Percentiles rank a stretch among this genome's conserved stretches.
These are phyloP conservation scores for Amblyornis subalaris DNA, from an alignment of 2,113 vertebrate genomes.

Conservation along the genomic window DNA sequence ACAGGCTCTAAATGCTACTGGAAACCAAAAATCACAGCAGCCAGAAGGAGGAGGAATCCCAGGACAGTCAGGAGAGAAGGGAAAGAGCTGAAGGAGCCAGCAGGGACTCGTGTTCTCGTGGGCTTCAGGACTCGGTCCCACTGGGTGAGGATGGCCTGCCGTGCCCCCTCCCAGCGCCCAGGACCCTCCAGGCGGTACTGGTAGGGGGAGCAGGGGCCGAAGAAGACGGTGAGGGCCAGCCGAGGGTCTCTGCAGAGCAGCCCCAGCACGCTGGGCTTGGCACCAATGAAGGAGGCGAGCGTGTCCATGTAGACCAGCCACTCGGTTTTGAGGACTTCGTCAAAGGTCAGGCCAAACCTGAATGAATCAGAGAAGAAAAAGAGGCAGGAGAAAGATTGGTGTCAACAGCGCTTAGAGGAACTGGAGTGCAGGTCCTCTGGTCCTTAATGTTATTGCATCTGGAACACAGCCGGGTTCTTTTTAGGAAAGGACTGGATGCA, in stretches of 20 bases:
- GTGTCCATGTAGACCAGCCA: constrained; percentile 81
- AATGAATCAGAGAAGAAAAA: not conserved
- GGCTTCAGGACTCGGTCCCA: constrained; percentile 76
- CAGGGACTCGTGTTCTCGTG: constrained; percentile 68
- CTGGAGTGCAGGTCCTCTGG: not conserved
- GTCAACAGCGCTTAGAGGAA: not conserved
- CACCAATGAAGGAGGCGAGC: constrained; percentile 71
- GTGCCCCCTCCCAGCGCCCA: constrained; percentile 81
- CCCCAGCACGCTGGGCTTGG: constrained; percentile 67
- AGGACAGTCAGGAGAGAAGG: constrained; percentile 1
- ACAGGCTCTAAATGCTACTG: not conserved
- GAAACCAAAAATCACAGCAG: constrained; percentile 53
- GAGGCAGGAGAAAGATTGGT: not conserved
- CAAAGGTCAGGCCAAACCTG: constrained; percentile 82
- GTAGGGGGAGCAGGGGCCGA: constrained; percentile 79
- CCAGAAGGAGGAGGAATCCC: constrained; percentile 57
- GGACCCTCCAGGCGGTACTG: constrained; percentile 82
- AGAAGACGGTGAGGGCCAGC: constrained; percentile 71
- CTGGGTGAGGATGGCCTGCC: constrained; percentile 81
- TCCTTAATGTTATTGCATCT: fast-evolving
- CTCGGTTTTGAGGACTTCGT: constrained; percentile 81
- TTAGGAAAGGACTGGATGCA: not conserved
- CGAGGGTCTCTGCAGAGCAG: constrained; percentile 78
- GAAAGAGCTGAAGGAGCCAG: not conserved
- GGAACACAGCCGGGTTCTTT: fast-evolving